Conservation (phyloP, 2,888 invertebrate species). For the Pimpla rufipes region DNA sequence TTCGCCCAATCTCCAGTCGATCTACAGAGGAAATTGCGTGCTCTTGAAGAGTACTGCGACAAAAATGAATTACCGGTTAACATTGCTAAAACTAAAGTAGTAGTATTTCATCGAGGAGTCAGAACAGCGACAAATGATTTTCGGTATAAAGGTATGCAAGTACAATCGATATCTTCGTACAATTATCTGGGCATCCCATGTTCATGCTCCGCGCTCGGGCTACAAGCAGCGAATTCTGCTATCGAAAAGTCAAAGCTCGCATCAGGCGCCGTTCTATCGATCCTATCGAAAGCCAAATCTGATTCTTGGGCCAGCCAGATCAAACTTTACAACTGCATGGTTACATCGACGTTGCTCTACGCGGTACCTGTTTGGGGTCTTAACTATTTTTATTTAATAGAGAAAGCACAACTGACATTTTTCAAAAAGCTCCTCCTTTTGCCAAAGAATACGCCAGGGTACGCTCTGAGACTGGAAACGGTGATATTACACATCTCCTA, state of each 20-base stretch:
- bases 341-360: no score
- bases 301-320: no score
- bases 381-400: no score
- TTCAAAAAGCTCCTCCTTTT: conserved; percentile 2
- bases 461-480: conserved; percentile 16
- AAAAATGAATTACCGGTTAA: not conserved
- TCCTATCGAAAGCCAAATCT: no score
- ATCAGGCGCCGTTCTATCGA: no score
- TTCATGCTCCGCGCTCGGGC: not conserved
- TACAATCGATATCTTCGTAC: not conserved
- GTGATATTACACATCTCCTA: not conserved
- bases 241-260: not conserved
- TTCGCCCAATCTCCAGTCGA: not conserved
- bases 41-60: not conserved
- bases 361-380: no score
- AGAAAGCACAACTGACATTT: not conserved
- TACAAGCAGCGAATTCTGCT: not conserved
- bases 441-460: not conserved
- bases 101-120: not conserved
- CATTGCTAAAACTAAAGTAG: not conserved
- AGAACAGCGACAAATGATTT: not conserved
- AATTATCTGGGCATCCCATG: not conserved
- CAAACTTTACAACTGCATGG: no score
- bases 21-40: not conserved
- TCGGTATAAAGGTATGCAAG: not conserved